Percentiles rank a stretch among this genome's conserved stretches.
phyloP scores from a whole-genome alignment of 2,888 invertebrate genomes.

The Netelia melanura region DNA sequence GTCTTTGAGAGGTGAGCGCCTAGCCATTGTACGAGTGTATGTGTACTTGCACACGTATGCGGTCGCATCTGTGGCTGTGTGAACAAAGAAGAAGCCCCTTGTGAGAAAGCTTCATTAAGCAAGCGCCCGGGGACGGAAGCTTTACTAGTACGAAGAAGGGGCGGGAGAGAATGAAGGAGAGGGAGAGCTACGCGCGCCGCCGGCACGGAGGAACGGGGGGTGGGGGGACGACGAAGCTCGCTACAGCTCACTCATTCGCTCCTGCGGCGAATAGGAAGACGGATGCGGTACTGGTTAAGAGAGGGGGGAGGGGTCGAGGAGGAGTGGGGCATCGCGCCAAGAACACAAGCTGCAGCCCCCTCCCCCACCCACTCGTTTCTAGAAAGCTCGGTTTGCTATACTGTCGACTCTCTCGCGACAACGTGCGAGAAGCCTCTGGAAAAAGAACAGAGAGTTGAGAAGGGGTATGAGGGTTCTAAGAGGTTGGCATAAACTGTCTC shows the following conservation, averaged over 20 bases:
- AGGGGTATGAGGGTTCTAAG: slow-evolving; percentile 61
- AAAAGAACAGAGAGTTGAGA: slow-evolving; percentile 63
- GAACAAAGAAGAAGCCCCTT: slow-evolving; percentile 78
- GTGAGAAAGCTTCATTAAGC: slow-evolving; percentile 82
- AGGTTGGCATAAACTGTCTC: slow-evolving; percentile 82
- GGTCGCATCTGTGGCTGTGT: slow-evolving; percentile 62
- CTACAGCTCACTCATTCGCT: slow-evolving; percentile 58
- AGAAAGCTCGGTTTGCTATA: slow-evolving; percentile 6
- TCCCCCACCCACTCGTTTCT: neutral
- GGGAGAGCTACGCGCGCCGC: slow-evolving; percentile 22
- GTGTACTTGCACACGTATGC: neutral
- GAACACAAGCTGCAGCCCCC: slow-evolving; percentile 48
- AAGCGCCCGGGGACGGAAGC: slow-evolving; percentile 75
- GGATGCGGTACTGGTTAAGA: neutral
- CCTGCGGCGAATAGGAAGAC: slow-evolving; percentile 49
- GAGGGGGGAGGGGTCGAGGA: neutral
- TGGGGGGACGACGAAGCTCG: slow-evolving; percentile 23
- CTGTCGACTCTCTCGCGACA: slow-evolving; percentile 18
- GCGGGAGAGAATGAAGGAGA: neutral
- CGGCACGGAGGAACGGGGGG: slow-evolving; percentile 8
- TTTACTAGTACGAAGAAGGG: slow-evolving; percentile 29
- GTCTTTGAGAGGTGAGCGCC: slow-evolving; percentile 54
- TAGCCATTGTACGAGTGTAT: slow-evolving; percentile 28
- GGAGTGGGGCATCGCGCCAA: slow-evolving; percentile 54
- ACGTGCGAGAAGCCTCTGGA: slow-evolving; percentile 1